Percentiles rank a stretch among this genome's conserved stretches.
phyloP scores from a whole-genome alignment of 2,113 vertebrate genomes.

The Columba janthina region DNA sequence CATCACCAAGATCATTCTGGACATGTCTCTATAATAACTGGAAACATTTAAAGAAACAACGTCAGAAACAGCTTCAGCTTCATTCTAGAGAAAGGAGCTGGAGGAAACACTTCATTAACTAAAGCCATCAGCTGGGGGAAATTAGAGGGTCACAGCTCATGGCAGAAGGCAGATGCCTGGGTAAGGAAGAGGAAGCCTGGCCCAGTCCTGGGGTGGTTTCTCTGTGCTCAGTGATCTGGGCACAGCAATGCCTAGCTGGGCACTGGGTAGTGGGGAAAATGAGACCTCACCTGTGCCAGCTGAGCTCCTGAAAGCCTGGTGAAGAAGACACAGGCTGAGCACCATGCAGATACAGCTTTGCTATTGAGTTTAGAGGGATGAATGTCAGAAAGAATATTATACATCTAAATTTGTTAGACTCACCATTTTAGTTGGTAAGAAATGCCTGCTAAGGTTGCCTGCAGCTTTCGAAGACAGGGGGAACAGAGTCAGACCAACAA shows the following conservation, averaged over 20 bases:
- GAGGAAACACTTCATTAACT: not conserved
- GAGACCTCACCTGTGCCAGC: fast-evolving
- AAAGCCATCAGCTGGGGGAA: not conserved
- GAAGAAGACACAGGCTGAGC: not conserved
- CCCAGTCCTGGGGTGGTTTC: not conserved
- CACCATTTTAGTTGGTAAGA: not conserved
- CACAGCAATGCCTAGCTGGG: fast-evolving
- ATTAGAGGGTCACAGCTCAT: not conserved
- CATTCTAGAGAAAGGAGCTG: not conserved
- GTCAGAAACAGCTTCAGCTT: not conserved
- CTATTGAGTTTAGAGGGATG: not conserved
- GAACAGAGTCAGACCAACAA: not conserved
- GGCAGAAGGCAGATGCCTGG: not conserved
- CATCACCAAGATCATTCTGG: not conserved
- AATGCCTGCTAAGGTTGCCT: not conserved
- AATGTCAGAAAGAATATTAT: not conserved
- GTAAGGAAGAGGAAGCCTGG: not conserved
- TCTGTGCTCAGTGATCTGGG: not conserved
- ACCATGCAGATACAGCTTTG: not conserved
- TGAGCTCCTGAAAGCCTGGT: not conserved
- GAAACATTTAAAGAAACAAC: not conserved
- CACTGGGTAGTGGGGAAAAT: not conserved
- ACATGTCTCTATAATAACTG: not conserved
- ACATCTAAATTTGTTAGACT: not conserved
- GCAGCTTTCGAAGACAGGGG: not conserved